These are phyloP conservation scores for Sesia bembeciformis DNA, from an alignment of 2,888 invertebrate species.

Conservation along the genomic window DNA sequence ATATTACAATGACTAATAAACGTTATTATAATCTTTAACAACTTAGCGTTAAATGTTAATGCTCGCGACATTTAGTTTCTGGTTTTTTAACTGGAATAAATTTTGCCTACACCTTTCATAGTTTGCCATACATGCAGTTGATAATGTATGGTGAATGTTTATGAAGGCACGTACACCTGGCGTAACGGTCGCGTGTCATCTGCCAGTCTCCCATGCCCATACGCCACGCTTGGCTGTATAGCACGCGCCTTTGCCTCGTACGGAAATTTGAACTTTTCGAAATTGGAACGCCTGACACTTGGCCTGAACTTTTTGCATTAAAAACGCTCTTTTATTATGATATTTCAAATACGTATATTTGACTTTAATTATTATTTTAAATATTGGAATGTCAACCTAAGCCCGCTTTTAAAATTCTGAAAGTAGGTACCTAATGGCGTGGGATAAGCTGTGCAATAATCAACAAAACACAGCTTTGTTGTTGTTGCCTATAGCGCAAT, in stretches of 20 bases:
- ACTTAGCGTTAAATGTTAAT: too few species aligned
- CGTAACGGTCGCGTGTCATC: slow-evolving; percentile 73
- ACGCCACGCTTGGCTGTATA: slow-evolving; percentile 59
- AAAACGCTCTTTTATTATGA: not conserved
- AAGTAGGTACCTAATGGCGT: too few species aligned
- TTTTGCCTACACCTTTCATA: not conserved
- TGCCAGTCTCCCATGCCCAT: slow-evolving; percentile 49
- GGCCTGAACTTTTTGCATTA: not conserved
- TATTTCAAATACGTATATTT: not conserved
- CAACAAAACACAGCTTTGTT: too few species aligned
- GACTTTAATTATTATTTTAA: not conserved
- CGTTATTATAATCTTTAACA: too few species aligned
- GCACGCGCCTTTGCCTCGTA: slow-evolving; percentile 26
- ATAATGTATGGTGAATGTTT: slow-evolving; percentile 4
- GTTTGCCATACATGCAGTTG: slow-evolving; percentile 2
- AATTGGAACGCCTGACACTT: not conserved
- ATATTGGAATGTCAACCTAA: too few species aligned
- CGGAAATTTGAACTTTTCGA: not conserved
- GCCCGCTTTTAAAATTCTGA: too few species aligned
- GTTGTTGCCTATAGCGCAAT: too few species aligned
- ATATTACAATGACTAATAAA: too few species aligned
- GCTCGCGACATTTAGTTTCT: too few species aligned
- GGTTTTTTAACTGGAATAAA: not conserved
- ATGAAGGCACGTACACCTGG: slow-evolving; percentile 52
- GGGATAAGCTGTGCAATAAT: too few species aligned